A percentile compares a stretch with the other conserved stretches of the same genome.
These are phyloP conservation scores for Perdita meconis DNA, from an alignment of 2,888 invertebrate genomes.

Conservation along the genomic window DNA sequence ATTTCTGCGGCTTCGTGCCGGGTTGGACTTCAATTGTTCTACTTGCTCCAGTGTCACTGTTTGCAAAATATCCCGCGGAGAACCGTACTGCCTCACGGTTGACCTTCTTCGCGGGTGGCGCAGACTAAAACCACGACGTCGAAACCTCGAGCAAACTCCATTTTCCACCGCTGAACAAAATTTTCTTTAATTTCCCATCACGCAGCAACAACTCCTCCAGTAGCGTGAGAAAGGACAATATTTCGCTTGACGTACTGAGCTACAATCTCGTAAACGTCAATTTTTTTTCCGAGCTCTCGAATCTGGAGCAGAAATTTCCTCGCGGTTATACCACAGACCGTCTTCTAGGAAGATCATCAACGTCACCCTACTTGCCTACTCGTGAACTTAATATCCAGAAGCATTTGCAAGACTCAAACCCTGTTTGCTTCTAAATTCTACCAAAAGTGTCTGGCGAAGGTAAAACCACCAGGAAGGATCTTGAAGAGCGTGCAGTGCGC, in stretches of 20 bases:
- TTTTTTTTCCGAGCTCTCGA: conserved; percentile 15
- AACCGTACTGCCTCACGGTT: neutral
- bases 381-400: conserved; percentile 31
- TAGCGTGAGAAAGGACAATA: conserved; percentile 46
- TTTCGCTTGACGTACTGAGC: conserved; percentile 29
- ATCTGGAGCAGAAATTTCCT: conserved; percentile 43
- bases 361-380: conserved; percentile 23
- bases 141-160: no score
- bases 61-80: conserved; percentile 32
- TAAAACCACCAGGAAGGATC: conserved; percentile 37
- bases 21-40: conserved; percentile 32
- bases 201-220: conserved; percentile 35
- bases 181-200: conserved; percentile 19
- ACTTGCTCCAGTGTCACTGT: conserved; percentile 27
- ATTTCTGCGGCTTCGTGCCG: conserved; percentile 19
- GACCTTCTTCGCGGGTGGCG: neutral
- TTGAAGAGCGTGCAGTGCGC: conserved; percentile 51
- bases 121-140: neutral
- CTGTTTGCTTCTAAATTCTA: neutral
- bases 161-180: neutral
- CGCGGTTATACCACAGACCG: conserved; percentile 14
- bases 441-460: no score
- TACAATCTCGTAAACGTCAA: conserved; percentile 56
- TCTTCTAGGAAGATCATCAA: conserved; percentile 20
- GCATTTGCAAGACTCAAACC: neutral